A percentile compares a stretch with the other conserved stretches of the same genome.
Evolutionary conservation across 2,888 invertebrate genomes (phyloP).

Genomic region (Sesamia inferens): DNA sequence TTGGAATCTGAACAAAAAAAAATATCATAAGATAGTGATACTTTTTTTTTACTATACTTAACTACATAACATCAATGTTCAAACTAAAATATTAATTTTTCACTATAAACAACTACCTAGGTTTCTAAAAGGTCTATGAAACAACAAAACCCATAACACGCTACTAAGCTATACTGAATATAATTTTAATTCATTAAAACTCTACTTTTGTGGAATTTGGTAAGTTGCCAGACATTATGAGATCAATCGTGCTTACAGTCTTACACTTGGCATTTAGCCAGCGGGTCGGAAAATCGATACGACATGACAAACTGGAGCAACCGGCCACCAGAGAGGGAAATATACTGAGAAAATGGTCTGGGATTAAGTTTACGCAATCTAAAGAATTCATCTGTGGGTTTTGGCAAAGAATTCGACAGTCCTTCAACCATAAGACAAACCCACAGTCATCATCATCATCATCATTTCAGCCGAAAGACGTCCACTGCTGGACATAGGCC

Average conservation of each 20-base stretch:
- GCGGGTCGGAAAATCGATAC: slow-evolving; percentile 68
- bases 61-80: not conserved
- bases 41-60: no score
- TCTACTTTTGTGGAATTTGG: slow-evolving; percentile 63
- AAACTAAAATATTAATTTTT: not conserved
- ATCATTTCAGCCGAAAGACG: no score
- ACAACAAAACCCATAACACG: slow-evolving; percentile 36
- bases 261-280: slow-evolving; percentile 73
- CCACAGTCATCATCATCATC: no score
- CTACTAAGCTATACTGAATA: slow-evolving; percentile 20
- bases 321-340: slow-evolving; percentile 41
- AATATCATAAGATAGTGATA: not conserved
- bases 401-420: slow-evolving; percentile 3
- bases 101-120: not conserved
- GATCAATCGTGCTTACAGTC: slow-evolving; percentile 68
- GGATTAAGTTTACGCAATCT: slow-evolving; percentile 6
- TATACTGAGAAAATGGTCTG: slow-evolving; percentile 9
- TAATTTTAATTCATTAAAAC: slow-evolving; percentile 44
- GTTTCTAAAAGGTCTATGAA: slow-evolving; percentile 8
- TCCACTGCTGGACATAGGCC: no score
- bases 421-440: no score
- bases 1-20: not conserved
- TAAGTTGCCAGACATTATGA: slow-evolving; percentile 67
- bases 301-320: slow-evolving; percentile 61
- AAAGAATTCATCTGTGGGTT: not conserved